Base-by-base conservation (phyloP, 2,888 invertebrate genomes). In the Tenthredo distinguenda region DNA sequence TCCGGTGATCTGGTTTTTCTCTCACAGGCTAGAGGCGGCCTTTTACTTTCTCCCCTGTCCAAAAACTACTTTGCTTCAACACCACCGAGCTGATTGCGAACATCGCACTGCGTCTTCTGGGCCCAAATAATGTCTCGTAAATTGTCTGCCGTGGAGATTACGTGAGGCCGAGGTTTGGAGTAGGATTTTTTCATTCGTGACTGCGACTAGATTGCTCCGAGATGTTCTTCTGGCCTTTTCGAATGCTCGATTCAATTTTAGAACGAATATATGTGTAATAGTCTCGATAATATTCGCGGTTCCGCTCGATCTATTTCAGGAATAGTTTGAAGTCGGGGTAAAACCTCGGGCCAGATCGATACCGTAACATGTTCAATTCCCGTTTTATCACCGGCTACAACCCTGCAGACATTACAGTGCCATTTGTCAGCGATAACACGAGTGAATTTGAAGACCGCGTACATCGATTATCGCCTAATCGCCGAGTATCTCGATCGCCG, bases 1-100 rank as follows among this genome's bases (percentile, higher is more conserved):
- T 92, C 92, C 92, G 92, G 92, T 92, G 92, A 91, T 92, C 92
- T 92, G 92, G 92, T 91, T 92, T 91, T 90, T 90, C 90, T 92
- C 90, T 89, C 87, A 86, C 74, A 71, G 82, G 84, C 55, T 18
- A 82, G 85, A 84, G 72, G 76, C 82, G 88, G 86, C 89, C 89
- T 89, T 89, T 50, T 86, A 86, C 90, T 90, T 89, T 90, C 87
- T 89, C 86, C 87, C 31, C 55, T 18, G 50, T 50, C n/a, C 2
- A 12, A 62, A 62, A 62, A 21, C 62, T 26, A 55, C 55, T 62
- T 4, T 62, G 58, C 55, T n/a, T 7, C 7, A 6, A 55, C n/a
- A 55, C 55, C 55, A n/a, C 1, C n/a, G 55, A 55, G 1, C 55
- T n/a, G 55, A 21, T 62, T 62, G 26, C 26, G 62, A 26, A 31